Percentiles rank a stretch among this genome's conserved stretches.
Conservation (phyloP, 2,113 vertebrate genomes). For the Melanotaenia duboulayi region DNA sequence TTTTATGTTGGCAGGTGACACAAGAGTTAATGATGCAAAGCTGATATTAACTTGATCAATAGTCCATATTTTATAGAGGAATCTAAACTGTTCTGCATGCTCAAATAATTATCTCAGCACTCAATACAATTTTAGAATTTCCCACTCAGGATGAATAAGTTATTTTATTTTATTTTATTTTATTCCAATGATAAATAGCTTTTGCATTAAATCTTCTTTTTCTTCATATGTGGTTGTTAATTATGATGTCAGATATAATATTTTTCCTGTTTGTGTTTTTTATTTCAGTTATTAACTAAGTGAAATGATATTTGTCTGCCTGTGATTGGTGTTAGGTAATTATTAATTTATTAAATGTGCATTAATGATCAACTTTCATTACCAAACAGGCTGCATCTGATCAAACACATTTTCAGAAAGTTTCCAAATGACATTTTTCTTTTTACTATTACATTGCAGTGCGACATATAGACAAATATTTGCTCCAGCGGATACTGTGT, state of each 20-base stretch:
- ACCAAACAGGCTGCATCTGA: not conserved
- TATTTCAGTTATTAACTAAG: not conserved
- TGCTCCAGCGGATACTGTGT: not conserved
- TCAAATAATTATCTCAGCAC: not conserved
- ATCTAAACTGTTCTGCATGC: conserved; percentile 5
- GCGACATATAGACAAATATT: conserved; percentile 3
- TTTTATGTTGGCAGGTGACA: conserved; percentile 40
- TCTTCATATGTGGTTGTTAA: not conserved
- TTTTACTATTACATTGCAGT: not conserved
- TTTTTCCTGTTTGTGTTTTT: not conserved
- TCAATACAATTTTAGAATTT: no score
- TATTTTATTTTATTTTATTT: no score
- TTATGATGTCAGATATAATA: no score
- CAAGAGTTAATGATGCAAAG: no score
- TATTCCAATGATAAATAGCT: no score
- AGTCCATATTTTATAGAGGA: not conserved
- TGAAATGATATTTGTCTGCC: not conserved
- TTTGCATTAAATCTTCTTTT: not conserved
- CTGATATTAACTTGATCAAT: conserved; percentile 33
- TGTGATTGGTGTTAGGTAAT: not conserved
- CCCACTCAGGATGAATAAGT: no score
- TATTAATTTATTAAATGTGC: not conserved
- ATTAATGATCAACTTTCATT: conserved; percentile 1
- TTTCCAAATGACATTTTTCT: not conserved
- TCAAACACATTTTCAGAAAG: not conserved